These are phyloP conservation scores for Typhlichthys eigenmanni DNA, from an alignment of 2,797 vertebrate species.

Conservation along the genomic window DNA sequence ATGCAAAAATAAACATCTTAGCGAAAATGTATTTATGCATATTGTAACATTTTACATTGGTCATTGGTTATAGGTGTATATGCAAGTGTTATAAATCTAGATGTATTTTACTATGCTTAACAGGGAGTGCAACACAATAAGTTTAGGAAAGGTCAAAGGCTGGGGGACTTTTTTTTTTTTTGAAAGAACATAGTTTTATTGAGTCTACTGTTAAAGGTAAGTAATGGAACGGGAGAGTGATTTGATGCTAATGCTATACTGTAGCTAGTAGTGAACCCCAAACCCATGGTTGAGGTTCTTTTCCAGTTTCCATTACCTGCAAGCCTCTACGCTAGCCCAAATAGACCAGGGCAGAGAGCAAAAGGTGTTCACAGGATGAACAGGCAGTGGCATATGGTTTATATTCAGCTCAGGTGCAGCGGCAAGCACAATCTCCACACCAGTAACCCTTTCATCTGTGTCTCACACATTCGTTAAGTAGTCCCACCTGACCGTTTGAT, in stretches of 20 bases:
- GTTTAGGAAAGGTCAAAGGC: too few species aligned
- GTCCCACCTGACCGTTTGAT: constrained; percentile 60
- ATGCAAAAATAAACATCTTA: too few species aligned
- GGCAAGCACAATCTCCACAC: constrained; percentile 39
- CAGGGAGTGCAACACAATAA: too few species aligned
- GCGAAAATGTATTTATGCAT: too few species aligned
- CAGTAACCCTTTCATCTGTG: constrained; percentile 70
- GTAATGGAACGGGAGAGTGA: constrained; percentile 1
- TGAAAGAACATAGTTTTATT: too few species aligned
- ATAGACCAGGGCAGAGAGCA: not conserved
- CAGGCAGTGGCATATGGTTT: constrained; percentile 24
- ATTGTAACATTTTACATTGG: too few species aligned
- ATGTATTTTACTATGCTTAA: too few species aligned
- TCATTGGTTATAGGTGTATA: too few species aligned
- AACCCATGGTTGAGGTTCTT: too few species aligned
- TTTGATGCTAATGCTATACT: constrained; percentile 2
- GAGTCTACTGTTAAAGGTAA: not conserved
- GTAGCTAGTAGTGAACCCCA: constrained; percentile 2
- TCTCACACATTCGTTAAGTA: constrained; percentile 66
- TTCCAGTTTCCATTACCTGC: not conserved
- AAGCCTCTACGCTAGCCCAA: not conserved
- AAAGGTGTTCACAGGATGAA: constrained; percentile 2
- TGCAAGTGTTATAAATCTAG: too few species aligned
- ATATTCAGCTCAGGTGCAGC: constrained; percentile 53
- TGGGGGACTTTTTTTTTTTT: too few species aligned